phyloP scores from a whole-genome alignment of 2,797 vertebrate species.

The Pantherophis vulpinus region DNA sequence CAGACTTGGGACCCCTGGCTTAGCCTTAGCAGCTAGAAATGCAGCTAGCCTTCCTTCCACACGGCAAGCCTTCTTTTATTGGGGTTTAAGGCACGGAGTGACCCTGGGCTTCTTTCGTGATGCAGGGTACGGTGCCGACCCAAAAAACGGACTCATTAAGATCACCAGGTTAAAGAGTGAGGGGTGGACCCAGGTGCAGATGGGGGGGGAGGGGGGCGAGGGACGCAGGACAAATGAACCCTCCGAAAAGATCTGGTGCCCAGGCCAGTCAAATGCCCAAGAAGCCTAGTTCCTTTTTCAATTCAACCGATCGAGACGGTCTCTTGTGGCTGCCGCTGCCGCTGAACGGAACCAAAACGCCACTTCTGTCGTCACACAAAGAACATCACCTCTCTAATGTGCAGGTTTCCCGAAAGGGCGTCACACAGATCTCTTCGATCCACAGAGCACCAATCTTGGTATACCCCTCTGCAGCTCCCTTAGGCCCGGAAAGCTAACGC shows the following conservation, averaged over 20 bases:
- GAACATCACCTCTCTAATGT: too few species aligned
- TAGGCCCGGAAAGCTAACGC: not conserved
- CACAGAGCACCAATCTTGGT: not conserved
- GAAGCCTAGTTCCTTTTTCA: not conserved
- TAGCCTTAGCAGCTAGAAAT: not conserved
- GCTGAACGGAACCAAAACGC: not conserved
- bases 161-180: not conserved
- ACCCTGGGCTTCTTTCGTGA: not conserved
- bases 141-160: not conserved
- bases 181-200: not conserved
- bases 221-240: too few species aligned
- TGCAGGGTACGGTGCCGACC: not conserved
- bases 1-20: not conserved
- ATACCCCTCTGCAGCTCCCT: not conserved
- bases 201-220: accelerated
- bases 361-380: not conserved
- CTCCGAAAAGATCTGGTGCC: not conserved
- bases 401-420: not conserved
- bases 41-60: not conserved
- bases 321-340: not conserved
- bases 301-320: not conserved
- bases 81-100: not conserved
- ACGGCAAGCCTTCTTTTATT: not conserved
- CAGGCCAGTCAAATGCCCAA: not conserved
- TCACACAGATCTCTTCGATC: not conserved